A percentile compares a stretch with the other conserved stretches of the same genome.
Conservation (phyloP, 2,888 invertebrate genomes). For the Diaprepes abbreviatus region DNA sequence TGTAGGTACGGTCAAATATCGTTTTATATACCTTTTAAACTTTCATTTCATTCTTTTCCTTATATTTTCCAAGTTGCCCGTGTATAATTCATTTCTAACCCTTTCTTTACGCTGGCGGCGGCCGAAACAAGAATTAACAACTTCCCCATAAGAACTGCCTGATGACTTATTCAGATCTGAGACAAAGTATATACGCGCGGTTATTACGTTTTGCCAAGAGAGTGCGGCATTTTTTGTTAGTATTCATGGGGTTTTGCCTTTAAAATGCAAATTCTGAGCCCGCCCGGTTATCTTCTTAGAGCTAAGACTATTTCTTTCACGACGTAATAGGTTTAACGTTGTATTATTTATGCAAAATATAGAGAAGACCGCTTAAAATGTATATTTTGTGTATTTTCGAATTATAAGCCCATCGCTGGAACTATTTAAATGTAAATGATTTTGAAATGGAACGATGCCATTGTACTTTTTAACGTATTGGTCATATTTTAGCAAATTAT, state of each 20-base stretch:
- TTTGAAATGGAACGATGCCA: not conserved
- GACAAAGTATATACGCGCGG: conserved; percentile 35
- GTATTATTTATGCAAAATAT: conserved; percentile 51
- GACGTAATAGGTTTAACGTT: conserved; percentile 51
- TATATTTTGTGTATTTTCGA: conserved; percentile 43
- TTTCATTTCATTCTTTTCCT: too few relatives aligned
- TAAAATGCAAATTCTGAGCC: conserved; percentile 54
- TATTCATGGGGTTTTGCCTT: conserved; percentile 56
- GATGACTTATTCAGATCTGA: conserved; percentile 47
- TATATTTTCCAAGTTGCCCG: conserved; percentile 14
- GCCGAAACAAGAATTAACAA: conserved; percentile 56
- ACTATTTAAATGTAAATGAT: conserved; percentile 43
- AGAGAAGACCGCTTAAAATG: conserved; percentile 46
- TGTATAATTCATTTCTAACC: conserved; percentile 37
- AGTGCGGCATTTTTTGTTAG: conserved; percentile 50
- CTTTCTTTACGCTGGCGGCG: conserved; percentile 50
- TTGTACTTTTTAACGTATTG: not conserved
- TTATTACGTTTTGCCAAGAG: conserved; percentile 42
- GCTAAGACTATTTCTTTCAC: conserved; percentile 50
- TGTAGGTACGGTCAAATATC: too few relatives aligned
- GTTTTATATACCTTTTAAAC: too few relatives aligned
- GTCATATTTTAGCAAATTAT: not conserved
- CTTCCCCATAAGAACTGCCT: conserved; percentile 53
- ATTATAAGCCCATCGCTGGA: conserved; percentile 34
- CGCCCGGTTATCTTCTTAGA: conserved; percentile 50